Conservation (phyloP, 1,140 invertebrate genomes). For the Phortica variegata region DNA sequence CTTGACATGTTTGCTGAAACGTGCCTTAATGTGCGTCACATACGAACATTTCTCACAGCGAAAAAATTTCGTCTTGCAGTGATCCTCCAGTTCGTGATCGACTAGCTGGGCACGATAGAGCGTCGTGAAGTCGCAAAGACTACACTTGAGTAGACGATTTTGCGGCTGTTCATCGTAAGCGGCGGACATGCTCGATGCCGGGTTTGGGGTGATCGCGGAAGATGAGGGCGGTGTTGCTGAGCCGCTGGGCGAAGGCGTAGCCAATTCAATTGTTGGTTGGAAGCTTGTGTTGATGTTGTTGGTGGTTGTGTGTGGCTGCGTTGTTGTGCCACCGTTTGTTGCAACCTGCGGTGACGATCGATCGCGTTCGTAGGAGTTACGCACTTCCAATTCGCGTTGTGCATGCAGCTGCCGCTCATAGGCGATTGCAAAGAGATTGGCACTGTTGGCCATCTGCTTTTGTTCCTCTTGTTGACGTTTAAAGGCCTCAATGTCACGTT, state of each 20-base stretch:
- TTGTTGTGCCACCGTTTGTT: conserved; percentile 13
- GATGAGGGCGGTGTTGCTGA: conserved; percentile 35
- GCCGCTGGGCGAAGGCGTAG: conserved; percentile 42
- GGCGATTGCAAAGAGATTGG: conserved; percentile 31
- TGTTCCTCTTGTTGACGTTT: conserved; percentile 44
- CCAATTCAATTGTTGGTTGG: conserved; percentile 17
- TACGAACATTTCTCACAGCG: conserved; percentile 87
- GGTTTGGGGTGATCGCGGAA: conserved; percentile 17
- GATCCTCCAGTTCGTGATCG: conserved; percentile 63
- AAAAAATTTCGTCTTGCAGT: conserved; percentile 69
- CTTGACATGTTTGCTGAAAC: conserved; percentile 92
- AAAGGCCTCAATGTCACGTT: conserved; percentile 45
- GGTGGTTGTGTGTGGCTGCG: conserved; percentile 1
- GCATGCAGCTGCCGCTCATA: conserved; percentile 42
- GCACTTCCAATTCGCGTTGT: conserved; percentile 34
- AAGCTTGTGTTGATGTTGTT: neutral
- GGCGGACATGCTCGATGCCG: neutral
- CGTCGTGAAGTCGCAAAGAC: conserved; percentile 59
- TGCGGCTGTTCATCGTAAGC: conserved; percentile 34
- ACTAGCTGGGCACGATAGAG: conserved; percentile 55
- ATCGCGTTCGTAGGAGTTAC: conserved; percentile 16
- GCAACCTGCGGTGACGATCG: conserved; percentile 25
- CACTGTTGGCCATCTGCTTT: conserved; percentile 27
- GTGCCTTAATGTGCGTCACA: conserved; percentile 83
- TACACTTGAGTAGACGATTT: conserved; percentile 59